A percentile compares a stretch with the other conserved stretches of the same genome.
Conservation (phyloP, 1,140 invertebrate species). For the Trigoniulus corallinus region DNA sequence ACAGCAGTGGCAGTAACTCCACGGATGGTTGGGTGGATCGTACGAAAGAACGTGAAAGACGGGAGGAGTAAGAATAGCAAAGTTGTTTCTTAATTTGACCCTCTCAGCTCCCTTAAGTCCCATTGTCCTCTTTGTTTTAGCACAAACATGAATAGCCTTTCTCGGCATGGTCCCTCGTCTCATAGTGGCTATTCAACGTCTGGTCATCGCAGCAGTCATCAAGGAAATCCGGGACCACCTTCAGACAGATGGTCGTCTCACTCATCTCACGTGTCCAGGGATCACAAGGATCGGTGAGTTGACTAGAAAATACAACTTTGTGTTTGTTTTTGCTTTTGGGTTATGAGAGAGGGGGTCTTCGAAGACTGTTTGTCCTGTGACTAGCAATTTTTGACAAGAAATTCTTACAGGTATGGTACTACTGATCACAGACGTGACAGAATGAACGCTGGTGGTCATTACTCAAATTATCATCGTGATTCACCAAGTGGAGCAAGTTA, state of each 20-base stretch:
- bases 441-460: not conserved
- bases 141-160: not conserved
- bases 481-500: not conserved
- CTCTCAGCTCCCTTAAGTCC: not conserved
- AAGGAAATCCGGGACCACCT: not conserved
- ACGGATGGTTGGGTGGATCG: not conserved
- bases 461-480: not conserved
- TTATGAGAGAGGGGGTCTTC: too few species aligned
- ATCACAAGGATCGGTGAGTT: not conserved
- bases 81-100: not conserved
- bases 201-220: slow-evolving; percentile 3
- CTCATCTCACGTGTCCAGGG: too few species aligned
- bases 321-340: not conserved
- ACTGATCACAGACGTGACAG: slow-evolving; percentile 4
- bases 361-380: too few species aligned
- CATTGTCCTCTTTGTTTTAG: slow-evolving; percentile 1
- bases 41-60: not conserved
- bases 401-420: too few species aligned
- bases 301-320: not conserved
- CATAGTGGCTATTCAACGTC: slow-evolving; percentile 10
- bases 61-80: not conserved
- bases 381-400: too few species aligned
- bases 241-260: too few species aligned
- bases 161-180: slow-evolving; percentile 6
- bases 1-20: not conserved